Evolutionary conservation across 2,888 invertebrate species (phyloP).

Genomic region (Candidula unifasciata): DNA sequence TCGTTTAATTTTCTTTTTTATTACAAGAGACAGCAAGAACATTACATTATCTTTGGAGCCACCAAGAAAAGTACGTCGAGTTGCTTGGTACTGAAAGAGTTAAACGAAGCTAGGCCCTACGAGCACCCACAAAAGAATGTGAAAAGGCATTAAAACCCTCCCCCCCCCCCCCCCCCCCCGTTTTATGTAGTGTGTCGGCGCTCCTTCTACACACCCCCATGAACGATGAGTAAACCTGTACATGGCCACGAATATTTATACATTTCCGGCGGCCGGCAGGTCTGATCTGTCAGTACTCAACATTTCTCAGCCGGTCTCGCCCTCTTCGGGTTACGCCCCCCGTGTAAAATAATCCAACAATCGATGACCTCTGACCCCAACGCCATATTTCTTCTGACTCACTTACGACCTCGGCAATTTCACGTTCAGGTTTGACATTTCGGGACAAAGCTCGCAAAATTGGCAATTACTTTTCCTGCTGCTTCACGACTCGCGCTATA

Average conservation of each 20-base stretch:
- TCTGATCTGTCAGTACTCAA: conserved; percentile 36
- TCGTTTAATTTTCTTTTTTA: too few species aligned
- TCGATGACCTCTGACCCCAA: conserved; percentile 43
- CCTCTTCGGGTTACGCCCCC: conserved; percentile 37
- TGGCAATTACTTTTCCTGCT: conserved; percentile 48
- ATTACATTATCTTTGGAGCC: too few species aligned
- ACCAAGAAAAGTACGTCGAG: too few species aligned
- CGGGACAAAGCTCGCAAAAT: conserved; percentile 46
- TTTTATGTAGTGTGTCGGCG: too few species aligned
- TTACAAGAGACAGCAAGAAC: too few species aligned
- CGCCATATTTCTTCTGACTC: conserved; percentile 48
- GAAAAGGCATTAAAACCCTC: too few species aligned
- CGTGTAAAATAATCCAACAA: conserved; percentile 49
- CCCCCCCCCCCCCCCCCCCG: too few species aligned
- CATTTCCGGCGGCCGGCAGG: conserved; percentile 36
- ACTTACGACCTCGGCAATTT: conserved; percentile 42
- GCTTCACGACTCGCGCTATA: conserved; percentile 38
- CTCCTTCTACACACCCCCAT: too few species aligned
- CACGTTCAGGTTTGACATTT: conserved; percentile 47
- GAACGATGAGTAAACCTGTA: neutral
- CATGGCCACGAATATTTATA: conserved; percentile 26
- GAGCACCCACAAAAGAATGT: too few species aligned
- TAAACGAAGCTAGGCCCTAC: too few species aligned
- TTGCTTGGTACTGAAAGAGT: too few species aligned
- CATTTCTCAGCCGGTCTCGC: conserved; percentile 30